Evolutionary conservation across 2,888 invertebrate genomes (phyloP).

Genomic region (Acronicta aceris): DNA sequence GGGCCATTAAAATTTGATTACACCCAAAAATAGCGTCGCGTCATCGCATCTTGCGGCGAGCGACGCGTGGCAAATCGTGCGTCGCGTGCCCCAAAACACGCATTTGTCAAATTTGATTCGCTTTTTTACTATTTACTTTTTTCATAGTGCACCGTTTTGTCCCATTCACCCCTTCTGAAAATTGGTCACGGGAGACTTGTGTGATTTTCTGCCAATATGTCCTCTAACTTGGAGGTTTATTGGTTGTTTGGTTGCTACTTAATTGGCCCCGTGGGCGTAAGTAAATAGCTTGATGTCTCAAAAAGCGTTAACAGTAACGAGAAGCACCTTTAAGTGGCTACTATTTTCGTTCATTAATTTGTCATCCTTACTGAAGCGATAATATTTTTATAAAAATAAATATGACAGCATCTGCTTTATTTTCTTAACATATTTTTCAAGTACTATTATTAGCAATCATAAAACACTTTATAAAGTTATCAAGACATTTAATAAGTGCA

Average conservation of each 20-base stretch:
- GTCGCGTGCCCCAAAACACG: slow-evolving; percentile 87
- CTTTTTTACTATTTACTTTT: slow-evolving; percentile 85
- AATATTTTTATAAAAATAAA: slow-evolving; percentile 29
- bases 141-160: slow-evolving; percentile 69
- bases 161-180: slow-evolving; percentile 74
- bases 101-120: slow-evolving; percentile 87
- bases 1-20: slow-evolving; percentile 66
- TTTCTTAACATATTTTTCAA: slow-evolving; percentile 8
- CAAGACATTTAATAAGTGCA: slow-evolving; percentile 20
- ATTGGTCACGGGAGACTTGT: slow-evolving; percentile 84
- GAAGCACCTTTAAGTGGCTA: slow-evolving; percentile 24
- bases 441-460: slow-evolving; percentile 46
- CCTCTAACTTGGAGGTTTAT: slow-evolving; percentile 80
- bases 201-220: slow-evolving; percentile 82
- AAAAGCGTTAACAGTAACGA: slow-evolving; percentile 27
- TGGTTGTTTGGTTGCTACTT: slow-evolving; percentile 55
- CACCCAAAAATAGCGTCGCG: slow-evolving; percentile 63
- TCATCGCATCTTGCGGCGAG: slow-evolving; percentile 63
- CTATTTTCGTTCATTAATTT: slow-evolving; percentile 39
- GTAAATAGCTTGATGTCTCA: slow-evolving; percentile 31
- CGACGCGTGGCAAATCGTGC: slow-evolving; percentile 71
- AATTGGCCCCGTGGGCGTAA: slow-evolving; percentile 70
- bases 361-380: slow-evolving; percentile 18
- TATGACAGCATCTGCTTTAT: slow-evolving; percentile 27
- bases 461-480: slow-evolving; percentile 40